Conservation (phyloP, 2,888 invertebrate genomes). For the Limnephilus lunatus region DNA sequence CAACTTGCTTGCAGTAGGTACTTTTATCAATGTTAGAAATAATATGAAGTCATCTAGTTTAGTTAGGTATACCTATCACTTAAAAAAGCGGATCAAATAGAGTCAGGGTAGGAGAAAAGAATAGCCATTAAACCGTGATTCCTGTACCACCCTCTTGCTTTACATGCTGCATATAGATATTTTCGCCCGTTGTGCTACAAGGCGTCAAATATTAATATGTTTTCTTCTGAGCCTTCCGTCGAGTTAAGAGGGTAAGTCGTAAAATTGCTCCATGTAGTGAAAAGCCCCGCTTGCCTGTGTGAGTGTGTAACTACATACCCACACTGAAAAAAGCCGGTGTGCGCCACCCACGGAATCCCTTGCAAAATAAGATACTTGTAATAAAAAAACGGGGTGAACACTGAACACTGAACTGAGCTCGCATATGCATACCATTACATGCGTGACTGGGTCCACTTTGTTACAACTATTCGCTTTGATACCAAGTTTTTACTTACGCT, state of each 20-base stretch:
- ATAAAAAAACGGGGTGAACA: conserved; percentile 61
- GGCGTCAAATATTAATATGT: conserved; percentile 65
- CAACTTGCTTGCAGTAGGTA: background rate
- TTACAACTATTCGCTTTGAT: conserved; percentile 58
- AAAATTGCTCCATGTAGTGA: conserved; percentile 52
- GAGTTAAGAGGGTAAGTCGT: conserved; percentile 61
- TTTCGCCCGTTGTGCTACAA: conserved; percentile 47
- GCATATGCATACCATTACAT: conserved; percentile 61
- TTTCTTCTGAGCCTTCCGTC: conserved; percentile 56
- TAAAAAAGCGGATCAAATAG: background rate
- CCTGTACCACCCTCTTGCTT: background rate
- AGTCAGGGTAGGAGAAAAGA: background rate
- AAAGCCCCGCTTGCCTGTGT: background rate
- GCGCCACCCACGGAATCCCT: conserved; percentile 42
- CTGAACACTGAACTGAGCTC: conserved; percentile 4
- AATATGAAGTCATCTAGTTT: too few species aligned
- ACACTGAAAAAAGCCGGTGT: background rate
- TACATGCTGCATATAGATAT: conserved; percentile 41
- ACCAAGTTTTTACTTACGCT: conserved; percentile 25
- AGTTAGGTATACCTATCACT: background rate
- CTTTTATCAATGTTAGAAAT: background rate
- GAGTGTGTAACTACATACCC: background rate
- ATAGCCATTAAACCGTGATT: conserved; percentile 21
- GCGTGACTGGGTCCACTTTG: conserved; percentile 57
- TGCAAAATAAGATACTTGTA: conserved; percentile 62